Evolutionary conservation across 2,888 invertebrate species (phyloP).

Genomic region (Pyralis farinalis): DNA sequence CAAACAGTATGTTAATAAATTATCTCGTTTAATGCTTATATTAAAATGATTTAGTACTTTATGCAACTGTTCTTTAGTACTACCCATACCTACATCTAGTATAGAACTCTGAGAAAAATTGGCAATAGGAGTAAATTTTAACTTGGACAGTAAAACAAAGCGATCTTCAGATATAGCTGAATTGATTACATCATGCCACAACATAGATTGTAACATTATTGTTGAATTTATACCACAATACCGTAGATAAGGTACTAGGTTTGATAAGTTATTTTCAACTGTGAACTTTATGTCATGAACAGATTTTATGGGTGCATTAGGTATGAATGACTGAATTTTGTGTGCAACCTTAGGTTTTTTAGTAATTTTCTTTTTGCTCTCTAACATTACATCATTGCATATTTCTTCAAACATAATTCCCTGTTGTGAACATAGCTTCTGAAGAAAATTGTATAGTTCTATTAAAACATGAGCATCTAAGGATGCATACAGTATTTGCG

Average conservation of each 20-base stretch:
- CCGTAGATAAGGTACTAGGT: conserved; percentile 55
- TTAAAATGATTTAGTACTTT: conserved; percentile 85
- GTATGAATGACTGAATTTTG: conserved; percentile 32
- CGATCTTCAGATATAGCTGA: conserved; percentile 60
- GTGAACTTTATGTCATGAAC: conserved; percentile 51
- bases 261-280: conserved; percentile 48
- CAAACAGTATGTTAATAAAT: conserved; percentile 88
- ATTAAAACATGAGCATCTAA: conserved; percentile 93
- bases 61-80: conserved; percentile 82
- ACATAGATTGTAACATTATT: conserved; percentile 81
- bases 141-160: conserved; percentile 47
- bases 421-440: conserved; percentile 59
- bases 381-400: conserved; percentile 80
- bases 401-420: conserved; percentile 83
- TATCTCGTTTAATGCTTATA: conserved; percentile 80
- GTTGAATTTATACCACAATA: conserved; percentile 81
- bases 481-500: conserved; percentile 92
- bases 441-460: conserved; percentile 87
- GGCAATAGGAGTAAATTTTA: conserved; percentile 76
- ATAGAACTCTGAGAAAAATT: conserved; percentile 74
- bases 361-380: conserved; percentile 69
- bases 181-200: conserved; percentile 66
- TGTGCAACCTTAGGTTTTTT: conserved; percentile 56
- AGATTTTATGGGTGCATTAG: conserved; percentile 30
- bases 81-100: conserved; percentile 79